Conservation (phyloP, 1,140 invertebrate genomes). For the Lordiphosa clarofinis region DNA sequence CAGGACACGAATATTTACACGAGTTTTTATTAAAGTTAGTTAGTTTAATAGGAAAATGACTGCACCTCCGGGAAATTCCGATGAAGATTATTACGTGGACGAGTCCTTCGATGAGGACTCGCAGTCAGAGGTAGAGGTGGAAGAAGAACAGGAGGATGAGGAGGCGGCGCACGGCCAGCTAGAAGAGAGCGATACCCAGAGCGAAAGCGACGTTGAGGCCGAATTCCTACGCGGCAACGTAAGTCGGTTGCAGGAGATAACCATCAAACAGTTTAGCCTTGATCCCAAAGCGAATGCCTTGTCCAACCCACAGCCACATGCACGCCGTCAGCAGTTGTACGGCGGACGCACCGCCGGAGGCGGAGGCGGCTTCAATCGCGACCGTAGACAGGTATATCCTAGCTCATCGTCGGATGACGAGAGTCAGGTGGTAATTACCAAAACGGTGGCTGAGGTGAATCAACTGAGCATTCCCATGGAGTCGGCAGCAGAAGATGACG, state of each 20-base stretch:
- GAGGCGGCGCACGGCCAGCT: not conserved
- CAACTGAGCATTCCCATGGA: slow-evolving; percentile 20
- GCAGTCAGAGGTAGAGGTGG: slow-evolving; percentile 48
- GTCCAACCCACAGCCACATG: slow-evolving; percentile 53
- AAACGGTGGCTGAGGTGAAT: slow-evolving; percentile 70
- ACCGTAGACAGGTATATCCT: slow-evolving; percentile 26
- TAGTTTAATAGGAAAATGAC: slow-evolving; percentile 23
- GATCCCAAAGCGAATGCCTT: slow-evolving; percentile 7
- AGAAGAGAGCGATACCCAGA: slow-evolving; percentile 49
- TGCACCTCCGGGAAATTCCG: slow-evolving; percentile 27
- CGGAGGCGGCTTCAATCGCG: slow-evolving; percentile 27
- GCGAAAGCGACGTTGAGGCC: slow-evolving; percentile 49
- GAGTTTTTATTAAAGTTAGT: not conserved
- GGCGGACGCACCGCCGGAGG: slow-evolving; percentile 6
- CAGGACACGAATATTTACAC: slow-evolving; percentile 14
- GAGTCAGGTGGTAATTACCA: slow-evolving; percentile 47
- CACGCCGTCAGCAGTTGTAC: slow-evolving; percentile 43
- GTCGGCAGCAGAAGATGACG: slow-evolving; percentile 28
- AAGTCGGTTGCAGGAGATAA: slow-evolving; percentile 50
- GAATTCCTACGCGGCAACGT: slow-evolving; percentile 58
- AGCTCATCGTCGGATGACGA: slow-evolving; percentile 69
- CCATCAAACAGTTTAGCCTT: slow-evolving; percentile 52
- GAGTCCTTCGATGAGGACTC: slow-evolving; percentile 58
- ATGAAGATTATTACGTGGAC: slow-evolving; percentile 56
- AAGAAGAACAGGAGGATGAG: slow-evolving; percentile 24